These are phyloP conservation scores for Aleiodes sp. DNA, from an alignment of 1,140 invertebrate genomes.

Conservation along the genomic window DNA sequence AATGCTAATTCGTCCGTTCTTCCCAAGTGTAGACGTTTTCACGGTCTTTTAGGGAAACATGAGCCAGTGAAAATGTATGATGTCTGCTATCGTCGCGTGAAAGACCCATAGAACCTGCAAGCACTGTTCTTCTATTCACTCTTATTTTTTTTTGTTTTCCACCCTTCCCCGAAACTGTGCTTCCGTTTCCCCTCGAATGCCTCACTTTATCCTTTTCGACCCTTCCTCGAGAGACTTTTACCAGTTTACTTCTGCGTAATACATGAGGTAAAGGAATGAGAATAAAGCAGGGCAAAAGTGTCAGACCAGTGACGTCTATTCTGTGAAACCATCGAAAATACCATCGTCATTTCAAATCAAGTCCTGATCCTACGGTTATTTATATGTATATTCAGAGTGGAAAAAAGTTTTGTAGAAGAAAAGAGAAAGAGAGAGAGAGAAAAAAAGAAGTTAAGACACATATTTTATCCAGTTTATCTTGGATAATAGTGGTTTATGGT, in stretches of 20 bases:
- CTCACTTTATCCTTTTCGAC: constrained; percentile 10
- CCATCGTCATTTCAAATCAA: constrained; percentile 5
- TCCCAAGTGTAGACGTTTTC: constrained; percentile 16
- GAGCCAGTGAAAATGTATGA: constrained; percentile 39
- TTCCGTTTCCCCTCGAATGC: not conserved
- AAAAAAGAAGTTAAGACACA: too few species aligned
- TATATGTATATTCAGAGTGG: not conserved
- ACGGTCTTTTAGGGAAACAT: constrained; percentile 37
- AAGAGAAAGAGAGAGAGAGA: too few species aligned
- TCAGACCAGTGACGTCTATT: not conserved
- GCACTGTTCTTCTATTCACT: too few species aligned
- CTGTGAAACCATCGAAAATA: not conserved
- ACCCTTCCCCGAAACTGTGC: too few species aligned
- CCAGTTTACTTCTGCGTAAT: not conserved
- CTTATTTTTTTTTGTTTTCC: too few species aligned
- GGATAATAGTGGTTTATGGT: not conserved
- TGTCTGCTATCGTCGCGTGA: constrained; percentile 30
- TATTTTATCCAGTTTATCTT: not conserved
- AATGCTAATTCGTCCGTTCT: constrained; percentile 31
- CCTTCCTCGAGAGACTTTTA: not conserved
- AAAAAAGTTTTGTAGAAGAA: not conserved
- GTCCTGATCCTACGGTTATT: not conserved
- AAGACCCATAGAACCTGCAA: constrained; percentile 21
- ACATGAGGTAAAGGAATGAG: not conserved
- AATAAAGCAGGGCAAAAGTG: constrained; percentile 1